Conservation (phyloP, 2,888 invertebrate genomes). For the Gerris lacustris region DNA sequence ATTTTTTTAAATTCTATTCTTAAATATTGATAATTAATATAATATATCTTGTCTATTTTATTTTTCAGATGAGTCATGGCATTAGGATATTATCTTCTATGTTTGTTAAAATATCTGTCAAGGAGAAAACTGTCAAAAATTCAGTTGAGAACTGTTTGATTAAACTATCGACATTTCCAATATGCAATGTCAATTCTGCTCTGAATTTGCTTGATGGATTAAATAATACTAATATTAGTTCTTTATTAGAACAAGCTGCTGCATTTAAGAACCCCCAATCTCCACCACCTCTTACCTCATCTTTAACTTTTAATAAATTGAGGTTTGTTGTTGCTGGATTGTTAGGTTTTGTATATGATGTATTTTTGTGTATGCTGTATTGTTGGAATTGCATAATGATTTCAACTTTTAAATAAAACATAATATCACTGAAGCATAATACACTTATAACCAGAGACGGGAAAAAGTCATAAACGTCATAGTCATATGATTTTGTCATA, state of each 20-base stretch:
- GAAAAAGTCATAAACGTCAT: no score
- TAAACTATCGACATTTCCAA: conserved; percentile 45
- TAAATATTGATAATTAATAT: background rate
- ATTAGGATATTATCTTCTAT: conserved; percentile 24
- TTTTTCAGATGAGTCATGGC: conserved; percentile 28
- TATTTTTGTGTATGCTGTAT: no score
- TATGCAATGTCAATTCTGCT: conserved; percentile 35
- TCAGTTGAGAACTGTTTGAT: conserved; percentile 34
- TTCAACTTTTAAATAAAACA: no score
- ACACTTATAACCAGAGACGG: no score
- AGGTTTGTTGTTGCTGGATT: background rate
- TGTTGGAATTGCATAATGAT: no score
- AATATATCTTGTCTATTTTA: conserved; percentile 7
- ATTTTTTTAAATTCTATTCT: no score
- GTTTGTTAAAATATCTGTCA: conserved; percentile 15
- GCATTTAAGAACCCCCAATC: background rate
- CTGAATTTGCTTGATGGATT: conserved; percentile 42
- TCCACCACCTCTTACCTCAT: background rate
- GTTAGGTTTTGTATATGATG: no score
- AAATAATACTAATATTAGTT: conserved; percentile 32
- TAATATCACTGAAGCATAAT: no score
- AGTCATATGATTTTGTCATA: no score
- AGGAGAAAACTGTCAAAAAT: background rate
- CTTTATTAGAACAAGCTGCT: conserved; percentile 18
- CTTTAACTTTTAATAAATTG: background rate